Evolutionary conservation across 2,888 invertebrate species (phyloP).

Genomic region (Ecliptopera silaceata): DNA sequence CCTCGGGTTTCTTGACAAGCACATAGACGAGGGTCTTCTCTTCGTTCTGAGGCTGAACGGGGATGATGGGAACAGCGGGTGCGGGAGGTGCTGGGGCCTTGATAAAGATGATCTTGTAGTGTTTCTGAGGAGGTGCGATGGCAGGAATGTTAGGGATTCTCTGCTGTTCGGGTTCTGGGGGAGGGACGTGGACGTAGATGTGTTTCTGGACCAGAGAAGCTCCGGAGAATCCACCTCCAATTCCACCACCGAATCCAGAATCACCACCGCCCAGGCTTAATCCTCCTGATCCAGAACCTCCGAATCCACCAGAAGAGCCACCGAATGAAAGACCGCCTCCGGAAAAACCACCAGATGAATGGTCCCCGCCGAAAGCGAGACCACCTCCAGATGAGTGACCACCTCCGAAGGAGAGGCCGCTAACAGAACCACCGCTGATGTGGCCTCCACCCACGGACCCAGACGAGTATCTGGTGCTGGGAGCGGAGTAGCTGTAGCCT

Average conservation of each 20-base stretch:
- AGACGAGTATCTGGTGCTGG: constrained; percentile 53
- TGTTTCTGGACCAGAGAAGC: constrained; percentile 91
- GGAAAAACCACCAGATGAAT: constrained; percentile 46
- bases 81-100: constrained; percentile 94
- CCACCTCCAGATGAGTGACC: constrained; percentile 44
- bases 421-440: constrained; percentile 38
- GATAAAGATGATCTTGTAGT: constrained; percentile 96
- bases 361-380: constrained; percentile 54
- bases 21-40: constrained; percentile 95
- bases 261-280: constrained; percentile 64
- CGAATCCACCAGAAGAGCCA: constrained; percentile 53
- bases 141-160: constrained; percentile 85
- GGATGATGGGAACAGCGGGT: constrained; percentile 91
- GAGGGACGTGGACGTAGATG: constrained; percentile 95
- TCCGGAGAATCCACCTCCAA: constrained; percentile 73
- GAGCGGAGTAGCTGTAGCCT: constrained; percentile 76
- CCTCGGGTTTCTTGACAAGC: constrained; percentile 93
- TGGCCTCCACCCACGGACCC: constrained; percentile 56
- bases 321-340: constrained; percentile 55
- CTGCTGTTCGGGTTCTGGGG: constrained; percentile 91
- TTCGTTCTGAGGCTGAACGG: constrained; percentile 91
- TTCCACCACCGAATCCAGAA: constrained; percentile 68
- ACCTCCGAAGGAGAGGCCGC: constrained; percentile 51
- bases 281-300: constrained; percentile 45
- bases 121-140: constrained; percentile 90